Conservation (phyloP, 2,113 vertebrate species). For the Aramus guarauna region DNA sequence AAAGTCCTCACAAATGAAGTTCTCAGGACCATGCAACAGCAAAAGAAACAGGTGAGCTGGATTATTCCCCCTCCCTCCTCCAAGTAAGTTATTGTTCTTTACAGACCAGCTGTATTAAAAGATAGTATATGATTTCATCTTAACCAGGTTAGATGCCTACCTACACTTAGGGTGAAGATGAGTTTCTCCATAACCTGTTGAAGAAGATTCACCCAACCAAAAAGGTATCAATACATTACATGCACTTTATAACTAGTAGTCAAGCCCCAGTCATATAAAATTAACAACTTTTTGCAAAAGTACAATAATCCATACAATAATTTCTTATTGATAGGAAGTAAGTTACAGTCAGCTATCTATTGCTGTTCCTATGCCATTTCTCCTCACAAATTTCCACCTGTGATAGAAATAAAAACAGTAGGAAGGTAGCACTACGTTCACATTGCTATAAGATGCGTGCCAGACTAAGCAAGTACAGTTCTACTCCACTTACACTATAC, state of each 20-base stretch:
- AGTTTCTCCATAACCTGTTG: neutral
- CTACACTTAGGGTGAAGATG: neutral
- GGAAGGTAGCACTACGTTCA: neutral
- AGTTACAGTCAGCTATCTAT: neutral
- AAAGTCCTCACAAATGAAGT: neutral
- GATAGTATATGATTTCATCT: neutral
- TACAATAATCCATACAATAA: neutral
- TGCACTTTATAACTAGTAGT: neutral
- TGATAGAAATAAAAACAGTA: neutral
- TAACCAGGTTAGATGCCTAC: neutral
- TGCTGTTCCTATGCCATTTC: neutral
- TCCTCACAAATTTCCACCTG: neutral
- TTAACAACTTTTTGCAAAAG: neutral
- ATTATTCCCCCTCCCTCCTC: neutral
- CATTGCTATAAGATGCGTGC: neutral
- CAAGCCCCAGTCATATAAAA: neutral
- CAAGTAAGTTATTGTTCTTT: neutral
- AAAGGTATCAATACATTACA: neutral
- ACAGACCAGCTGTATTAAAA: neutral
- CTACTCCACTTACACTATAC: neutral
- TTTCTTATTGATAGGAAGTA: neutral
- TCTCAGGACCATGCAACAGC: neutral
- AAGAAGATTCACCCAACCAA: neutral
- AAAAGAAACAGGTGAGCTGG: neutral
- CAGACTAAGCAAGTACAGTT: neutral